Evolutionary conservation across 2,113 vertebrate genomes (phyloP).

Genomic region (Rissa tridactyla): DNA sequence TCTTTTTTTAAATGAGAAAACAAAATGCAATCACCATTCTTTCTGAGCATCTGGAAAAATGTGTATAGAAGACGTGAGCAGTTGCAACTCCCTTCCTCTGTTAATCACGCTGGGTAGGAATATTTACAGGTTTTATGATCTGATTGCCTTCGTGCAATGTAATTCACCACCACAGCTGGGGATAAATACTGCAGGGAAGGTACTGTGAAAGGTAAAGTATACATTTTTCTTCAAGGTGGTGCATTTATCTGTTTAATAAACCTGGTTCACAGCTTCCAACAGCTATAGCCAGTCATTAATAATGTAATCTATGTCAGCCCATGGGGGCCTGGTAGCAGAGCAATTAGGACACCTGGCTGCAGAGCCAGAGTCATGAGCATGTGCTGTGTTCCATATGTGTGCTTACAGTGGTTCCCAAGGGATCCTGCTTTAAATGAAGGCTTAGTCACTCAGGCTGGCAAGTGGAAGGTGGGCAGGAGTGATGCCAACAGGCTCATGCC

Average conservation of each 20-base stretch:
- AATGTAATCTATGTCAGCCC: neutral
- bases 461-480: neutral
- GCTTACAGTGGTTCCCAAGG: neutral
- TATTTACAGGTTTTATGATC: neutral
- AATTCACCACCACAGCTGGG: neutral
- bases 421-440: neutral
- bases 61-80: neutral
- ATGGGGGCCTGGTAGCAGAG: neutral
- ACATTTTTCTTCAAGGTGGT: neutral
- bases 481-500: neutral
- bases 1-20: neutral
- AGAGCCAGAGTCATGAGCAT: neutral
- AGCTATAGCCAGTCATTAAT: neutral
- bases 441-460: neutral
- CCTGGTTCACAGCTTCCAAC: neutral
- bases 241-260: neutral
- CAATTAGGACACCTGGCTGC: neutral
- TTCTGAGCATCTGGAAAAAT: neutral
- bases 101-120: neutral
- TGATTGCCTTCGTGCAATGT: neutral
- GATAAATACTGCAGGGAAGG: neutral
- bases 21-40: neutral
- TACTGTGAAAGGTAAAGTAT: neutral
- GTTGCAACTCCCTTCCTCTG: neutral
- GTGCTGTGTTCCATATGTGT: neutral